phyloP scores from a whole-genome alignment of 2,888 invertebrate genomes.

The Siphlonurus alternatus region DNA sequence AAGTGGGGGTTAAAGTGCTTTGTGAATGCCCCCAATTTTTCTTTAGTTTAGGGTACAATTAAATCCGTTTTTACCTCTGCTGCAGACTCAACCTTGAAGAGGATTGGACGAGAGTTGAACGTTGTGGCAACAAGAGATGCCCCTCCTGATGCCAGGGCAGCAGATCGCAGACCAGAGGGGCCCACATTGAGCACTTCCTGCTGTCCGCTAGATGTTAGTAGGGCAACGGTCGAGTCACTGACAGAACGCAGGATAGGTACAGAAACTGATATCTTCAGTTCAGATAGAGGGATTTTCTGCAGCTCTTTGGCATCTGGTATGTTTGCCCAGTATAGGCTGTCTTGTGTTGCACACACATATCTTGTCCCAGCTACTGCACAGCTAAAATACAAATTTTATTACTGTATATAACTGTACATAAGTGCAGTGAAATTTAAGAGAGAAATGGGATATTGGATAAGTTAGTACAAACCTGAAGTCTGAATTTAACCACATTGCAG shows the following conservation, averaged over 20 bases:
- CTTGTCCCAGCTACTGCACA: background rate
- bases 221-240: background rate
- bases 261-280: background rate
- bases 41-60: too few species aligned
- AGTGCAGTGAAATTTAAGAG: too few species aligned
- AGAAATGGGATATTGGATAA: too few species aligned
- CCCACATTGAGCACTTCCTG: background rate
- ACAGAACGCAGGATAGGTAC: background rate
- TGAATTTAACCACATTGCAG: conserved; percentile 36
- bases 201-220: background rate
- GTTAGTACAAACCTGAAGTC: background rate
- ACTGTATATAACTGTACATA: too few species aligned
- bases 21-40: too few species aligned
- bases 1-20: too few species aligned
- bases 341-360: background rate
- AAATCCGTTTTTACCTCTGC: too few species aligned
- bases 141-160: background rate
- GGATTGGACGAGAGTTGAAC: background rate
- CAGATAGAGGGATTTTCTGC: background rate
- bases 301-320: background rate
- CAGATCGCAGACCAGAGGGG: background rate
- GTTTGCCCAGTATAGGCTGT: background rate
- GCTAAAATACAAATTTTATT: too few species aligned
- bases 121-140: background rate
- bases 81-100: too few species aligned